Percentiles rank a stretch among this genome's conserved stretches.
These are phyloP conservation scores for Heterochromis multidens DNA, from an alignment of 2,113 vertebrate species.

Conservation along the genomic window DNA sequence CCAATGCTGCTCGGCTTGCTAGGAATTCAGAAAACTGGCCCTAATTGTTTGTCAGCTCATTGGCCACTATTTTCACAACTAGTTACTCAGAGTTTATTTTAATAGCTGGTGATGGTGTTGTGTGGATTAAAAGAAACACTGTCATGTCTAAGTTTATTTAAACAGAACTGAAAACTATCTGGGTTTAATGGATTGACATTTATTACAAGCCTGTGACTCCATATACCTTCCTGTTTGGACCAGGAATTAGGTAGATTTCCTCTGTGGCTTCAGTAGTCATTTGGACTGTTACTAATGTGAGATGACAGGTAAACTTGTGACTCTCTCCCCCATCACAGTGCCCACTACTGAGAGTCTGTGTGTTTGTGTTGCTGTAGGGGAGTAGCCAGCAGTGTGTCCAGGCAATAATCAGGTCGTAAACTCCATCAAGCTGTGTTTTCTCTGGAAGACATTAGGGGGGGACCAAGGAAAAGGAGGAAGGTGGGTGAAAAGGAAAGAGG, in stretches of 20 bases:
- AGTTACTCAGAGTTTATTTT: constrained; percentile 1
- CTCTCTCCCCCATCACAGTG: not conserved
- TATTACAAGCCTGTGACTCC: constrained; percentile 2
- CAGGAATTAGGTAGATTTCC: constrained; percentile 19
- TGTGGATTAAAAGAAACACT: constrained; percentile 18
- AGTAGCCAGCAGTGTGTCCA: constrained; percentile 48
- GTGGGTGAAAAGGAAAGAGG: constrained; percentile 42
- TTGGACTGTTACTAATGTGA: constrained; percentile 45
- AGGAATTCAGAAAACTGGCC: not conserved
- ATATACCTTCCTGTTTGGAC: constrained; percentile 8
- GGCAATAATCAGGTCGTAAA: constrained; percentile 72
- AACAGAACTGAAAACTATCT: constrained; percentile 12
- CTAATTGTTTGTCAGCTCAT: constrained; percentile 33
- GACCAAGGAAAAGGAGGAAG: constrained; percentile 33
- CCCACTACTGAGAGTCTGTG: constrained; percentile 26
- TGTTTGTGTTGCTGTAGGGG: constrained; percentile 2
- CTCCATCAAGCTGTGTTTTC: constrained; percentile 77
- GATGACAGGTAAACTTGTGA: constrained; percentile 51
- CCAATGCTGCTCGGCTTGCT: not conserved
- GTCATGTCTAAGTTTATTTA: constrained; percentile 20
- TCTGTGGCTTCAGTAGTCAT: not conserved
- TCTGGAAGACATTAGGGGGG: constrained; percentile 66
- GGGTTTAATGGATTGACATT: constrained; percentile 40
- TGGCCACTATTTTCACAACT: constrained; percentile 29
- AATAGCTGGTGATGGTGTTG: not conserved